These are phyloP conservation scores for Cossypha caffra DNA, from an alignment of 2,797 vertebrate genomes.

Conservation along the genomic window DNA sequence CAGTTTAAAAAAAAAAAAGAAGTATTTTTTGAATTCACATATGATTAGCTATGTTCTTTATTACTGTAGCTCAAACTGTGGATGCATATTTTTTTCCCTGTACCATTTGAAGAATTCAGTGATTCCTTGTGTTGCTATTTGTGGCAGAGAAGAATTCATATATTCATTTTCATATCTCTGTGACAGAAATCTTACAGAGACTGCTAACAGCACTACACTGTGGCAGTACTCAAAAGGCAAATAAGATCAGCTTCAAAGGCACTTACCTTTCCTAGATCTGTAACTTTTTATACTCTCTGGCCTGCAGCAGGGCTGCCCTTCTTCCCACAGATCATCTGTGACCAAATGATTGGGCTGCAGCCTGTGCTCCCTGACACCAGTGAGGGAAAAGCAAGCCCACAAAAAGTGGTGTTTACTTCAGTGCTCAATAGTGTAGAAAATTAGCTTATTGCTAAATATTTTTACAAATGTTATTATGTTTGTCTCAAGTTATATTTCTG, in stretches of 20 bases:
- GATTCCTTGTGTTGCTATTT: background rate
- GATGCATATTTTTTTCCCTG: background rate
- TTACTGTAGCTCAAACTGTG: background rate
- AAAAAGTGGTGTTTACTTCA: background rate
- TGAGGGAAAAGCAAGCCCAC: background rate
- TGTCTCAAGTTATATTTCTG: background rate
- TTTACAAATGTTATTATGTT: background rate
- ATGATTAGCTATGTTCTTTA: background rate
- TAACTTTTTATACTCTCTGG: background rate
- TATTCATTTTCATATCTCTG: background rate
- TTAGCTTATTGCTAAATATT: background rate
- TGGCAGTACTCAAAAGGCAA: background rate
- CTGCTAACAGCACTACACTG: background rate
- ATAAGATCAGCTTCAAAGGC: background rate
- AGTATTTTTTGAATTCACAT: background rate
- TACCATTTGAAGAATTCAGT: background rate
- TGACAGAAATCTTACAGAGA: background rate
- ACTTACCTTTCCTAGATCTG: background rate
- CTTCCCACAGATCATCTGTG: background rate
- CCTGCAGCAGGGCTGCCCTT: background rate
- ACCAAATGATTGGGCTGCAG: background rate
- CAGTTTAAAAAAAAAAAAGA: background rate
- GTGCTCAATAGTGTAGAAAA: background rate
- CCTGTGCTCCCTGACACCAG: background rate
- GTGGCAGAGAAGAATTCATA: background rate